Percentiles rank a stretch among this genome's conserved stretches.
phyloP scores from a whole-genome alignment of 2,797 vertebrate genomes.

The Champsocephalus esox region DNA sequence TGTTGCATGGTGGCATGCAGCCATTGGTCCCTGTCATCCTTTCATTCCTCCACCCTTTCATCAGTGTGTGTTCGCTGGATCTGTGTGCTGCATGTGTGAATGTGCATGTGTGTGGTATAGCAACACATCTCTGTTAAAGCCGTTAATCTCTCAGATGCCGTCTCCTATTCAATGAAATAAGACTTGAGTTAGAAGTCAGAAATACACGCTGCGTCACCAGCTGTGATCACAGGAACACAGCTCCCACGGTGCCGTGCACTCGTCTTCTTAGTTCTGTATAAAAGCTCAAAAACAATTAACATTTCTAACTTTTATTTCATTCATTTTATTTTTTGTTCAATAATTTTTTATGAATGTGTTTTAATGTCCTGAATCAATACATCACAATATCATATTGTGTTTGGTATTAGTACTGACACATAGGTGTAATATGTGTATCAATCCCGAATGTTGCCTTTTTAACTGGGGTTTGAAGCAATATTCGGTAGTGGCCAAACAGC shows the following conservation, averaged over 20 bases:
- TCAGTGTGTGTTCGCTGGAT: slow-evolving; percentile 55
- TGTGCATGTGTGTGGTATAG: slow-evolving; percentile 31
- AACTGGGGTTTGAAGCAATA: no score
- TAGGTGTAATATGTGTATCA: no score
- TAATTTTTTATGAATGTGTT: no score
- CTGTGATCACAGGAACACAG: slow-evolving; percentile 1
- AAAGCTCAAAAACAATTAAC: neutral
- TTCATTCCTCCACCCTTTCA: slow-evolving; percentile 67
- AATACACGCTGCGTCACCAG: neutral
- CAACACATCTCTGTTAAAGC: slow-evolving; percentile 43
- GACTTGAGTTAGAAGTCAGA: slow-evolving; percentile 1
- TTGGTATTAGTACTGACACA: no score
- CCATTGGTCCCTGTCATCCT: slow-evolving; percentile 46
- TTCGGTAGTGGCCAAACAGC: no score
- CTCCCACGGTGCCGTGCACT: no score
- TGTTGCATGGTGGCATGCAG: slow-evolving; percentile 24
- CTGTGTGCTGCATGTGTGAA: slow-evolving; percentile 16
- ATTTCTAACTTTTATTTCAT: neutral
- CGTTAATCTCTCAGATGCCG: slow-evolving; percentile 42
- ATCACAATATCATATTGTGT: no score
- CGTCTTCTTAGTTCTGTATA: no score
- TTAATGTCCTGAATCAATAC: no score
- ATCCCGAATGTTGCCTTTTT: no score
- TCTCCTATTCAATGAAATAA: slow-evolving; percentile 41
- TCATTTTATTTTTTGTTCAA: neutral